These are phyloP conservation scores for Riptortus pedestris DNA, from an alignment of 1,140 invertebrate genomes.

Conservation along the genomic window DNA sequence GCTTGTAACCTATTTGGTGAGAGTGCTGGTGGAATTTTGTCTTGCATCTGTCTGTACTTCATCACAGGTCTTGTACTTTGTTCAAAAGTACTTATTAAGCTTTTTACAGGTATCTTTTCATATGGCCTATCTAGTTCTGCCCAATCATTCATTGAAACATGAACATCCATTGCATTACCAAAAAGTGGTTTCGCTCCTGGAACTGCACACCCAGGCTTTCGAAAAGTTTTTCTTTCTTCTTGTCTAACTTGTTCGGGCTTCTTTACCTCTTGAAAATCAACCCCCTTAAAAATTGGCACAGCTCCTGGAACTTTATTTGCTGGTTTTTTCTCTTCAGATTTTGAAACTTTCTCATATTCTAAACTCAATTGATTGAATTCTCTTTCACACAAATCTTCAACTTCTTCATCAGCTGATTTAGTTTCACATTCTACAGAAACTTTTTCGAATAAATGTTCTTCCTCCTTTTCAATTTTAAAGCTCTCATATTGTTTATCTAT, in stretches of 20 bases:
- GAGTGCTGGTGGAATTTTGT: conserved; percentile 25
- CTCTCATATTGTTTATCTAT: background rate
- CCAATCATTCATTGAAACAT: conserved; percentile 23
- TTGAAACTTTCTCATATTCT: conserved; percentile 23
- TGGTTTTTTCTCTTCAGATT: conserved; percentile 21
- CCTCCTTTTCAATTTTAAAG: background rate
- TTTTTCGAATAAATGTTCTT: background rate
- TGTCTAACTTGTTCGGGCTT: background rate
- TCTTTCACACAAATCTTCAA: conserved; percentile 28
- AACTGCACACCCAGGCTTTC: conserved; percentile 36
- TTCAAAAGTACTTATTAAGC: conserved; percentile 52
- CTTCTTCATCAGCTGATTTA: conserved; percentile 28
- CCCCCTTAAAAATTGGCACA: background rate
- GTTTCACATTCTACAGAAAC: background rate
- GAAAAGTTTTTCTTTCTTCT: conserved; percentile 30
- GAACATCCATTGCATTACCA: conserved; percentile 12
- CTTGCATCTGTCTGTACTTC: conserved; percentile 45
- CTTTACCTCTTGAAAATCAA: background rate
- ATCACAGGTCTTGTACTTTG: conserved; percentile 45
- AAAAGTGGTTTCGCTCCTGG: conserved; percentile 37
- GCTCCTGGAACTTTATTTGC: conserved; percentile 18
- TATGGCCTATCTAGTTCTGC: conserved; percentile 38
- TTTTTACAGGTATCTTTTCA: conserved; percentile 49
- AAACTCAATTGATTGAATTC: conserved; percentile 24
- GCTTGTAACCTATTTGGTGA: conserved; percentile 1